A percentile compares a stretch with the other conserved stretches of the same genome.
These are phyloP conservation scores for Watsonalla binaria DNA, from an alignment of 2,888 invertebrate genomes.

Conservation along the genomic window DNA sequence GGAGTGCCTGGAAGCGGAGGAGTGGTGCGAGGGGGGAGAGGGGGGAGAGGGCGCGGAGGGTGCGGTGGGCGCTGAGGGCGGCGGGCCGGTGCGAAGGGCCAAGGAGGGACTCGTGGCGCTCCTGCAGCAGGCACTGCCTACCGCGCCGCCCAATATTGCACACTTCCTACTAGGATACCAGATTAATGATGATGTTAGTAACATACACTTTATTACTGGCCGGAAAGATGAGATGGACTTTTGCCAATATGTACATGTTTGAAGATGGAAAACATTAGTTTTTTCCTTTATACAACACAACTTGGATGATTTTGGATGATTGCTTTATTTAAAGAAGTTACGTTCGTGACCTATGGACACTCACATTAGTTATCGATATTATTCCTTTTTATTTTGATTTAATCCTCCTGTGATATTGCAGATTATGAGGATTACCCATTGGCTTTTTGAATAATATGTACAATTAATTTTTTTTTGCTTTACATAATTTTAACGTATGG, in stretches of 20 bases:
- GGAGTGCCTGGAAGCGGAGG: constrained; percentile 88
- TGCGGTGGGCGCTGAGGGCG: background rate
- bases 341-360: background rate
- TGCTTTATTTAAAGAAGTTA: background rate
- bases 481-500: too few relatives aligned
- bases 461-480: too few relatives aligned
- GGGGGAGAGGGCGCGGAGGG: constrained; percentile 27
- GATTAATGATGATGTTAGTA: constrained; percentile 84
- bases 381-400: background rate
- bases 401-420: too few relatives aligned
- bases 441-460: too few relatives aligned
- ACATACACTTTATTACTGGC: too few relatives aligned
- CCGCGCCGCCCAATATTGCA: constrained; percentile 90
- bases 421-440: too few relatives aligned
- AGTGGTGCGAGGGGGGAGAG: constrained; percentile 50
- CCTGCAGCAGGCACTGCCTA: constrained; percentile 86
- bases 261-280: too few relatives aligned
- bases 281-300: too few relatives aligned
- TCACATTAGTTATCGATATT: background rate
- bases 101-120: constrained; percentile 86
- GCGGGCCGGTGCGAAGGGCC: constrained; percentile 55
- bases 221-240: too few relatives aligned
- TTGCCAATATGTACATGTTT: too few relatives aligned
- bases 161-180: constrained; percentile 94
- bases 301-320: too few relatives aligned